A percentile compares a stretch with the other conserved stretches of the same genome.
Evolutionary conservation across 37 sponge, comb jelly and placozoan genomes (phyloP).

Genomic region (Spongilla lacustris): DNA sequence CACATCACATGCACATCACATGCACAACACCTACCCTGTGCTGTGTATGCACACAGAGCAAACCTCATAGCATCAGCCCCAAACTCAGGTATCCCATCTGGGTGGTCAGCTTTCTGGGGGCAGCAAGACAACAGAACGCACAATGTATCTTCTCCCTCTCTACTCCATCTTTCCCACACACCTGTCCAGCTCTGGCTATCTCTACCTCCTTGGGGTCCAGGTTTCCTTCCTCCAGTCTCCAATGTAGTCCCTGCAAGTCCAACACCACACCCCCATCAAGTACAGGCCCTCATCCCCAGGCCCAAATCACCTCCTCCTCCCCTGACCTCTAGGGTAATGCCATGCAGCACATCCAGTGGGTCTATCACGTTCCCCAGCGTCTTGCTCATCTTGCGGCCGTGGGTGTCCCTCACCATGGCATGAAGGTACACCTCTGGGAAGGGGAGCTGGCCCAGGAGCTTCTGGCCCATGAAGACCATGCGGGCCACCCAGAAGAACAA

Average conservation of each 20-base stretch:
- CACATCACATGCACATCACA: no score
- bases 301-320: background rate
- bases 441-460: constrained; percentile 90
- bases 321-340: constrained; percentile 84
- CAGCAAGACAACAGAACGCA: no score
- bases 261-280: constrained; percentile 1
- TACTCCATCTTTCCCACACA: no score
- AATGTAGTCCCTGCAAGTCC: constrained; percentile 74
- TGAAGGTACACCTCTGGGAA: constrained; percentile 95
- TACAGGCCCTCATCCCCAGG: background rate
- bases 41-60: constrained; percentile 97
- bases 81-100: constrained; percentile 97
- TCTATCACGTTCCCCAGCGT: constrained; percentile 97
- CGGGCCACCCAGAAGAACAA: constrained; percentile 99
- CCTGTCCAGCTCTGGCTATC: constrained; percentile 79
- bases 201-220: constrained; percentile 83
- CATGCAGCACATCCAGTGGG: constrained; percentile 88
- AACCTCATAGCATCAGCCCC: constrained; percentile 98
- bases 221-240: no score
- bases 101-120: constrained; percentile 84
- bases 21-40: constrained; percentile 70
- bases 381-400: constrained; percentile 99
- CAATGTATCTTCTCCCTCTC: no score
- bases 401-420: constrained; percentile 98
- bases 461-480: constrained; percentile 93